A percentile compares a stretch with the other conserved stretches of the same genome.
Evolutionary conservation across 2,888 invertebrate genomes (phyloP).

Genomic region (Hirtodrosophila duncani): DNA sequence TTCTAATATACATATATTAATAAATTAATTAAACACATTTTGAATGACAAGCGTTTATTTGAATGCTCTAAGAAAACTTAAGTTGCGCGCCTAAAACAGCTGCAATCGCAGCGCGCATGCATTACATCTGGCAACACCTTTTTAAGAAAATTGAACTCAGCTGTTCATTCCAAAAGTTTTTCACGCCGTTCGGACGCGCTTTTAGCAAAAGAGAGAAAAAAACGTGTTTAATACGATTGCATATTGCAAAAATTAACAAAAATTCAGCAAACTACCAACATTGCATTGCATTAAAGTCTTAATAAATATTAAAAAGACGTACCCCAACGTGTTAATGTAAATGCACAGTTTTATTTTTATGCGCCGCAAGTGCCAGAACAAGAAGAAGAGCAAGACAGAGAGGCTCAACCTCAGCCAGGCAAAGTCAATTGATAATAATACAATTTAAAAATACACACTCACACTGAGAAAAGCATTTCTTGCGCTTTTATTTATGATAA

Average conservation of each 20-base stretch:
- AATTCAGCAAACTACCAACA: slow-evolving; percentile 3
- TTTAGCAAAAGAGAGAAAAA: too few species aligned
- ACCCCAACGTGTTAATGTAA: not conserved
- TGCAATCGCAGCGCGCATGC: too few species aligned
- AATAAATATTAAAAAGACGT: not conserved
- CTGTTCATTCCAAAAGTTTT: too few species aligned
- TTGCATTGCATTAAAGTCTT: not conserved
- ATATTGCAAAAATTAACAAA: slow-evolving; percentile 2
- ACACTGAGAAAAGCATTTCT: slow-evolving; percentile 20
- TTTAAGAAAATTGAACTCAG: slow-evolving; percentile 4
- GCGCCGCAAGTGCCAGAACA: slow-evolving; percentile 29
- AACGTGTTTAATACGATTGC: slow-evolving; percentile 44
- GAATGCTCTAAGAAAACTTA: too few species aligned
- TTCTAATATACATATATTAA: too few species aligned
- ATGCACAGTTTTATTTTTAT: slow-evolving; percentile 9
- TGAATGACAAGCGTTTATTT: too few species aligned
- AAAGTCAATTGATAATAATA: slow-evolving; percentile 29
- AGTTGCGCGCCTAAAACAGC: too few species aligned
- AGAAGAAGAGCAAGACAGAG: slow-evolving; percentile 17
- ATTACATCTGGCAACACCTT: too few species aligned
- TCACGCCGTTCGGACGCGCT: too few species aligned
- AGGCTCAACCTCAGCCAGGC: slow-evolving; percentile 4
- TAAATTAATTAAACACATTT: too few species aligned
- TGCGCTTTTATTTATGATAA: slow-evolving; percentile 36
- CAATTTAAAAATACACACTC: slow-evolving; percentile 25